A percentile compares a stretch with the other conserved stretches of the same genome.
Evolutionary conservation across 2,888 invertebrate genomes (phyloP).

Genomic region (Sinotaia quadrata): DNA sequence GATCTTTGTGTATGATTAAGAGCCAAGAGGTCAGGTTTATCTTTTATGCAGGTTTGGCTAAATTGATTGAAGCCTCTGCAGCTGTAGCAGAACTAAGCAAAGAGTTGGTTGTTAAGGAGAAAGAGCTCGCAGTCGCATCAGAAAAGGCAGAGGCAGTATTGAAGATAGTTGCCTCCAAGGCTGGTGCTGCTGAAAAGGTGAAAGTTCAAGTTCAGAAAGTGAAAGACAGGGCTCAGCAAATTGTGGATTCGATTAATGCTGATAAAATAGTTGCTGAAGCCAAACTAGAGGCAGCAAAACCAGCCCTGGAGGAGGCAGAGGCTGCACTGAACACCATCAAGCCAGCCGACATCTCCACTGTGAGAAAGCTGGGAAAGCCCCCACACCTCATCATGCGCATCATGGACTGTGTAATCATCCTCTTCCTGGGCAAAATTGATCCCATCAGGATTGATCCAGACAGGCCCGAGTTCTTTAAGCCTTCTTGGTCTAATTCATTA

Average conservation of each 20-base stretch:
- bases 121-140: slow-evolving; percentile 68
- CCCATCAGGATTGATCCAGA: slow-evolving; percentile 66
- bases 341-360: slow-evolving; percentile 71
- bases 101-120: slow-evolving; percentile 70
- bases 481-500: slow-evolving; percentile 71
- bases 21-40: too few relatives aligned
- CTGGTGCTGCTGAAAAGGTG: slow-evolving; percentile 32
- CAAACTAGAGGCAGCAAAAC: slow-evolving; percentile 70
- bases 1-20: not conserved
- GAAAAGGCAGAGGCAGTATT: slow-evolving; percentile 62
- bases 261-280: slow-evolving; percentile 69
- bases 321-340: slow-evolving; percentile 74
- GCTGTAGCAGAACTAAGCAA: slow-evolving; percentile 68
- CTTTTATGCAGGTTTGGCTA: slow-evolving; percentile 51
- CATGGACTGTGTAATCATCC: slow-evolving; percentile 71
- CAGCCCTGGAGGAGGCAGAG: slow-evolving; percentile 72
- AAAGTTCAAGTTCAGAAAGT: slow-evolving; percentile 63
- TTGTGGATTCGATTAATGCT: slow-evolving; percentile 70
- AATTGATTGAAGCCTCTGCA: slow-evolving; percentile 68
- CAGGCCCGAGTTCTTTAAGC: slow-evolving; percentile 61
- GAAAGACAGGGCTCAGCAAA: slow-evolving; percentile 72
- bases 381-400: slow-evolving; percentile 73
- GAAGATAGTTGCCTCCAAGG: slow-evolving; percentile 2
- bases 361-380: slow-evolving; percentile 71
- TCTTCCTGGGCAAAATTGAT: slow-evolving; percentile 63